A percentile compares a stretch with the other conserved stretches of the same genome.
phyloP scores from a whole-genome alignment of 2,888 invertebrate genomes.

The Agelastica alni region DNA sequence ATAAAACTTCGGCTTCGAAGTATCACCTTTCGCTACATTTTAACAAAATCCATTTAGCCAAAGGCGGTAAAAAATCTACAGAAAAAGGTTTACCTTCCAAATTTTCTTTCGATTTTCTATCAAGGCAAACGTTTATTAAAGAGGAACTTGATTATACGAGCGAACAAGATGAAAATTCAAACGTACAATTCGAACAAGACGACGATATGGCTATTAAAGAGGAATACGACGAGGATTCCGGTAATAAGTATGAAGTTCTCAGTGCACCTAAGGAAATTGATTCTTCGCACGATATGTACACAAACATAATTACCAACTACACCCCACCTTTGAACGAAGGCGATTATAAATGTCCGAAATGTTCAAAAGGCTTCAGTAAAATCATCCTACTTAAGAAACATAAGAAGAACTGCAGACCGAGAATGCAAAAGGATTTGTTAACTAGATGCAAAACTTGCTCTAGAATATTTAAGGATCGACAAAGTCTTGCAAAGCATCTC shows the following conservation, averaged over 20 bases:
- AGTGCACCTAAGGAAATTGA: constrained; percentile 54
- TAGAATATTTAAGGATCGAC: constrained; percentile 62
- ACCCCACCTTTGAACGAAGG: constrained; percentile 57
- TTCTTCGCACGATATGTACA: constrained; percentile 53
- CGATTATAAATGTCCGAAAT: constrained; percentile 61
- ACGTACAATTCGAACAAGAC: constrained; percentile 26
- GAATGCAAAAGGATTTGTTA: constrained; percentile 59
- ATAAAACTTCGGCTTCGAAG: constrained; percentile 64
- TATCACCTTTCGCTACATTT: constrained; percentile 63
- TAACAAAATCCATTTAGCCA: constrained; percentile 58
- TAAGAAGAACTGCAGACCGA: constrained; percentile 61
- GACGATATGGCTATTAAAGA: constrained; percentile 22
- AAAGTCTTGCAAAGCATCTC: constrained; percentile 60
- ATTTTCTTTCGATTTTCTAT: constrained; percentile 51
- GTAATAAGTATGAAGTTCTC: constrained; percentile 25
- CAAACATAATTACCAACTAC: constrained; percentile 56
- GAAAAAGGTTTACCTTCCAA: constrained; percentile 37
- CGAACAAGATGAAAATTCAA: constrained; percentile 34
- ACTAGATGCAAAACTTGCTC: constrained; percentile 63
- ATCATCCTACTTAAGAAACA: constrained; percentile 62
- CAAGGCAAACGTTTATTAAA: constrained; percentile 51
- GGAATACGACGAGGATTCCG: constrained; percentile 17
- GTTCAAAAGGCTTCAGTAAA: constrained; percentile 62
- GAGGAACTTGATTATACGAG: constrained; percentile 45
- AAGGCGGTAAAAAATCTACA: constrained; percentile 28